Conservation (phyloP, 2,888 invertebrate genomes). For the Phrixothrix hirtus region DNA sequence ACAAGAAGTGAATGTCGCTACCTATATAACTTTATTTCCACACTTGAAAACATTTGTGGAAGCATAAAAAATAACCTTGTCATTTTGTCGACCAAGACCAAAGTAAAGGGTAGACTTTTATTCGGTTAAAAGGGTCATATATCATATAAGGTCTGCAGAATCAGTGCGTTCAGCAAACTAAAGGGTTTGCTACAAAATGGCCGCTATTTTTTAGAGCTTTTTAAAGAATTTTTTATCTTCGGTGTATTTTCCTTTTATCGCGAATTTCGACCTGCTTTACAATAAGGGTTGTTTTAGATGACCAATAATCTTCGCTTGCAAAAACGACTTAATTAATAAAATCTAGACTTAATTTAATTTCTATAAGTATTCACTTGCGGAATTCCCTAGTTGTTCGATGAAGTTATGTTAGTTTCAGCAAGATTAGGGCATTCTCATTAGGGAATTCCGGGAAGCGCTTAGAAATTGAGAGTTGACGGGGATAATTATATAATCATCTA, state of each 20-base stretch:
- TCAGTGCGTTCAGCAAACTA: constrained; percentile 31
- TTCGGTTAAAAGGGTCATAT: constrained; percentile 33
- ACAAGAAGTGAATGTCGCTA: no score
- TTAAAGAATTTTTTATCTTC: constrained; percentile 11
- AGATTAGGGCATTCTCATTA: not conserved
- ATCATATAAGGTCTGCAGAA: constrained; percentile 28
- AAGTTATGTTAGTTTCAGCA: not conserved
- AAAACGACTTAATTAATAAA: not conserved
- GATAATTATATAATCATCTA: not conserved
- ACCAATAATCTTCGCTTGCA: no score
- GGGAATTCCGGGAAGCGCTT: not conserved
- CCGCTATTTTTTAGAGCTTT: constrained; percentile 26
- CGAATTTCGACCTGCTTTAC: constrained; percentile 5
- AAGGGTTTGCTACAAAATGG: constrained; percentile 32
- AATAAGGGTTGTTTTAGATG: constrained; percentile 3
- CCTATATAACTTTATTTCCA: constrained; percentile 23
- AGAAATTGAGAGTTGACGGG: not conserved
- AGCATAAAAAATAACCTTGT: constrained; percentile 29
- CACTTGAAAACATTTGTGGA: constrained; percentile 26
- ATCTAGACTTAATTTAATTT: no score
- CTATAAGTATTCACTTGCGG: not conserved
- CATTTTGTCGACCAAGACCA: constrained; percentile 27
- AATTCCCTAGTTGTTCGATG: not conserved
- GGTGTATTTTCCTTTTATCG: constrained; percentile 2
- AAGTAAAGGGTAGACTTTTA: constrained; percentile 32